phyloP scores from a whole-genome alignment of 2,113 vertebrate genomes.

The Capreolus pygargus region DNA sequence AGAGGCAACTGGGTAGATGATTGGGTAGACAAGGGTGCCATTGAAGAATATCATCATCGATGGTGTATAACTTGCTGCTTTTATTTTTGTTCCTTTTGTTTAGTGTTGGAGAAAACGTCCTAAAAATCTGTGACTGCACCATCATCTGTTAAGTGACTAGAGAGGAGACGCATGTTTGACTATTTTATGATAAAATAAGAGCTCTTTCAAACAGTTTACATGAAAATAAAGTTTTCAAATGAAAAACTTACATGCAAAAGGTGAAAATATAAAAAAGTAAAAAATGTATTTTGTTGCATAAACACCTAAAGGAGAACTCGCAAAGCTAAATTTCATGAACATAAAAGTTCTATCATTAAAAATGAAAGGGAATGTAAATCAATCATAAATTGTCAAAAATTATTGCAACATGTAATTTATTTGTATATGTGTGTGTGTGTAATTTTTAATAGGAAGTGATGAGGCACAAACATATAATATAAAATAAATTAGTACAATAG shows the following conservation, averaged over 20 bases:
- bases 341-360: not conserved
- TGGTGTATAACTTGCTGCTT: not conserved
- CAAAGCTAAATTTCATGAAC: not conserved
- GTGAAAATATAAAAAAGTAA: not conserved
- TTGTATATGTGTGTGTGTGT: not conserved
- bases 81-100: not conserved
- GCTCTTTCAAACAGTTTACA: not conserved
- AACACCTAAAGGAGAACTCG: not conserved
- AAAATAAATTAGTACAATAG: not conserved
- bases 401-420: not conserved
- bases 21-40: fast-evolving
- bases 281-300: not conserved
- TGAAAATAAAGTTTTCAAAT: not conserved
- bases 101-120: not conserved
- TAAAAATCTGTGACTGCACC: not conserved
- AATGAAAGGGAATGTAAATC: not conserved
- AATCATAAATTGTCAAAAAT: not conserved
- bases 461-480: not conserved
- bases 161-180: not conserved
- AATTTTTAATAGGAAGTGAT: not conserved
- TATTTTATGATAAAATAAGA: not conserved
- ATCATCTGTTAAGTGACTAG: not conserved
- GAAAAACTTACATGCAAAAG: not conserved
- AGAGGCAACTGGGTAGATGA: not conserved
- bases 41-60: fast-evolving